A percentile compares a stretch with the other conserved stretches of the same genome.
These are phyloP conservation scores for Steromphala cineraria DNA, from an alignment of 2,888 invertebrate genomes.

Conservation along the genomic window DNA sequence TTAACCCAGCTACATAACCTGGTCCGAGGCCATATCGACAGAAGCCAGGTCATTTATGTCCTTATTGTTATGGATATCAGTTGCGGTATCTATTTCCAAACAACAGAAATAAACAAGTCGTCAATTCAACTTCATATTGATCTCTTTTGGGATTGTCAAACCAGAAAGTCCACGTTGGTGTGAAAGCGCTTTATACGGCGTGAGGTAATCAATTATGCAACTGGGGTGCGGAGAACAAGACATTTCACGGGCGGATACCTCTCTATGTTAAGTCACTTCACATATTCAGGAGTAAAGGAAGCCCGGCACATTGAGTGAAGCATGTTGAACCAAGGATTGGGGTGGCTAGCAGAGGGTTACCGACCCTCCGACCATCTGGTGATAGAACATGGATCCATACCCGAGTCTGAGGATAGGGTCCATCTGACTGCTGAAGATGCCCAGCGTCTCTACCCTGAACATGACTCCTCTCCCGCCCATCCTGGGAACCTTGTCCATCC, in stretches of 20 bases:
- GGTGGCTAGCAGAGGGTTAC: constrained; percentile 32
- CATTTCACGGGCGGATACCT: background rate
- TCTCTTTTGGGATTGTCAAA: no score
- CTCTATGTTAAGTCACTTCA: background rate
- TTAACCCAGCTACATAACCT: no score
- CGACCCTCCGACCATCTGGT: constrained; percentile 33
- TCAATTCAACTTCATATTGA: no score
- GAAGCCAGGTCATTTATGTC: no score
- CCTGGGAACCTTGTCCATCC: no score
- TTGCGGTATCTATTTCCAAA: no score
- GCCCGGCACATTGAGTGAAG: background rate
- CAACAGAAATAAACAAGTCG: no score
- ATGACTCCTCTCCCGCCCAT: constrained; percentile 26
- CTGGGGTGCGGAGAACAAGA: background rate
- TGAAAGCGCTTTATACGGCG: no score
- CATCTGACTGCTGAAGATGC: constrained; percentile 46
- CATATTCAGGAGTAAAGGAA: no score
- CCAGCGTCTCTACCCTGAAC: constrained; percentile 39
- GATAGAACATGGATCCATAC: constrained; percentile 37
- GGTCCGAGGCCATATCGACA: no score
- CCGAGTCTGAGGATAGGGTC: constrained; percentile 48
- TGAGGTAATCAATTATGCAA: background rate
- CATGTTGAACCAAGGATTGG: background rate
- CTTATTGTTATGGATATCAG: no score
- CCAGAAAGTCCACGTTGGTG: no score